Percentiles rank a stretch among this genome's conserved stretches.
Conservation (phyloP, 2,888 invertebrate genomes). For the Dysmachus trigonus region DNA sequence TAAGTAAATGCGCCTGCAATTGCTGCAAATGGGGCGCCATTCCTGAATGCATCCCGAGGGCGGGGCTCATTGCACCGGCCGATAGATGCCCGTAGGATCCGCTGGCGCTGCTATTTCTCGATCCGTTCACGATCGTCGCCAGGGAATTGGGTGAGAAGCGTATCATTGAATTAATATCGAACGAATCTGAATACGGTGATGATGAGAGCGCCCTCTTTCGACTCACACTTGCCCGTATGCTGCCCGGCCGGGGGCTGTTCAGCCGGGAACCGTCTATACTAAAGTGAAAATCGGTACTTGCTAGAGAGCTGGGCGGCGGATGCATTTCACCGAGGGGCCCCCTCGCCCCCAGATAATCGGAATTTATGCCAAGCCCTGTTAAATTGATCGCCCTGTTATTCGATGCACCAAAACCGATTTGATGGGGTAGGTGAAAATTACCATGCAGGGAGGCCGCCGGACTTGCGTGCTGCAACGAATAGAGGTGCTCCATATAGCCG, state of each 20-base stretch:
- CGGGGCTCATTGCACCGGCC: constrained; percentile 91
- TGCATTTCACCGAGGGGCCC: constrained; percentile 66
- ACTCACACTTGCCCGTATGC: constrained; percentile 71
- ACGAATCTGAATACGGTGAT: constrained; percentile 93
- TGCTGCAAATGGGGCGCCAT: constrained; percentile 76
- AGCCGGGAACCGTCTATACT: constrained; percentile 82
- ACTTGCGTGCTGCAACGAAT: constrained; percentile 75
- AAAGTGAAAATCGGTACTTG: constrained; percentile 89
- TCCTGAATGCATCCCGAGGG: constrained; percentile 69
- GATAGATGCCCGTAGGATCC: constrained; percentile 97
- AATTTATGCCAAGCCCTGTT: constrained; percentile 69
- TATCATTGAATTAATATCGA: constrained; percentile 95
- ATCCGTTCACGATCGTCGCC: constrained; percentile 81
- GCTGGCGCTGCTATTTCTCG: constrained; percentile 87
- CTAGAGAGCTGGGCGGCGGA: constrained; percentile 72
- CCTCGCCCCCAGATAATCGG: constrained; percentile 71
- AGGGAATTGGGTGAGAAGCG: constrained; percentile 93
- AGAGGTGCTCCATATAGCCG: constrained; percentile 82
- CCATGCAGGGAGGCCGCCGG: constrained; percentile 76
- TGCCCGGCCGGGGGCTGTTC: constrained; percentile 72
- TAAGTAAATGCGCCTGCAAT: constrained; percentile 81
- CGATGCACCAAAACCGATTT: constrained; percentile 25
- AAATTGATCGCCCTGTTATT: constrained; percentile 57
- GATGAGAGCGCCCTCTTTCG: constrained; percentile 93
- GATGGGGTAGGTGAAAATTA: constrained; percentile 59